These are phyloP conservation scores for Elephantulus edwardii DNA, from an alignment of 2,113 vertebrate genomes.

Conservation along the genomic window DNA sequence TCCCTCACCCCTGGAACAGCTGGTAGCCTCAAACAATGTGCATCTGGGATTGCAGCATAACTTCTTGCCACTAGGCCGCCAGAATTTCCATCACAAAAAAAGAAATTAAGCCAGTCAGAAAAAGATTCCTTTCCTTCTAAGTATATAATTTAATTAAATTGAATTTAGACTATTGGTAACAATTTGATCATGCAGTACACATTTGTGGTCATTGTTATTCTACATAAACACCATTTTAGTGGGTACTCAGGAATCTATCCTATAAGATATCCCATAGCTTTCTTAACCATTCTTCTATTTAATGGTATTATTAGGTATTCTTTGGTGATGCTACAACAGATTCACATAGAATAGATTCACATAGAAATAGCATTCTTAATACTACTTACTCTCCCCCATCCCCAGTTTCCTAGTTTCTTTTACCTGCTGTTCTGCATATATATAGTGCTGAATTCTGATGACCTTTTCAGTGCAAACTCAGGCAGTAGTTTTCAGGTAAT, in stretches of 20 bases:
- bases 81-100: too few relatives aligned
- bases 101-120: too few relatives aligned
- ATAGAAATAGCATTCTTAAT: not conserved
- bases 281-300: not conserved
- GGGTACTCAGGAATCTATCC: not conserved
- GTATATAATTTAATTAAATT: not conserved
- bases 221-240: not conserved
- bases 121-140: not conserved
- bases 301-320: not conserved
- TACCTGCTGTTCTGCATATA: not conserved
- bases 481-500: constrained; percentile 60
- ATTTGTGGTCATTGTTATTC: not conserved
- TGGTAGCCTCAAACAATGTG: too few relatives aligned
- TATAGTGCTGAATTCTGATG: constrained; percentile 47
- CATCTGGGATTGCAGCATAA: too few relatives aligned
- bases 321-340: constrained; percentile 27
- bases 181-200: not conserved
- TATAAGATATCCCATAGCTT: not conserved
- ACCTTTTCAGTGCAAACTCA: not conserved
- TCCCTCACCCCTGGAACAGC: too few relatives aligned
- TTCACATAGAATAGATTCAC: not conserved
- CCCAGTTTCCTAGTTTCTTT: constrained; percentile 11
- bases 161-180: not conserved
- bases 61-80: too few relatives aligned
- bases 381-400: not conserved